Evolutionary conservation across 64 coral and sea anemone genomes (phyloP).

Genomic region (Orbicella faveolata): DNA sequence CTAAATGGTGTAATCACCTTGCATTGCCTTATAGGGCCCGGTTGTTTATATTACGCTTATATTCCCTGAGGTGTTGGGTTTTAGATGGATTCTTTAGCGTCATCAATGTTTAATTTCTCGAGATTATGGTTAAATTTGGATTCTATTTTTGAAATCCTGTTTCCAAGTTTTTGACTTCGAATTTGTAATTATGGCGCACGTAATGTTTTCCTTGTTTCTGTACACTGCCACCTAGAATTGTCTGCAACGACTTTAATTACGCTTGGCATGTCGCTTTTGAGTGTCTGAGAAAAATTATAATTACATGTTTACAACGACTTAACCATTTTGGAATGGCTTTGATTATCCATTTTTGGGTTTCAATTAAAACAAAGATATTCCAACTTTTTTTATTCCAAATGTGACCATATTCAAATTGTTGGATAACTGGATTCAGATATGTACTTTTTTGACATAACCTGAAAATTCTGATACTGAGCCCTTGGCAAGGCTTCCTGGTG

Average conservation of each 20-base stretch:
- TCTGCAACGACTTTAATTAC: neutral
- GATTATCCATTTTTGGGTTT: neutral
- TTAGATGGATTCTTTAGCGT: neutral
- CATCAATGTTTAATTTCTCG: slow-evolving; percentile 8
- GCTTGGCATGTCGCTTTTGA: neutral
- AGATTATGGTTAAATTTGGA: slow-evolving; percentile 8
- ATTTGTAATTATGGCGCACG: neutral
- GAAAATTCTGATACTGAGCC: too few species aligned
- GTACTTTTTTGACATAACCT: too few species aligned
- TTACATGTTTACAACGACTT: neutral
- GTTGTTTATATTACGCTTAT: too few species aligned
- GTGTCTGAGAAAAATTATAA: neutral
- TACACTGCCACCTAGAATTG: neutral
- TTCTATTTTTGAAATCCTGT: neutral
- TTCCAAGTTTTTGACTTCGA: neutral
- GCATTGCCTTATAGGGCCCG: too few species aligned
- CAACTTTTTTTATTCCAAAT: too few species aligned
- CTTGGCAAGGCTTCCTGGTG: too few species aligned
- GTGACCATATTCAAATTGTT: too few species aligned
- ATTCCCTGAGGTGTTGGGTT: too few species aligned
- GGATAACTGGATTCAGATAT: too few species aligned
- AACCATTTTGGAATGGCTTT: neutral
- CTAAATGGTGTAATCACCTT: too few species aligned
- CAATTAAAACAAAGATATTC: too few species aligned
- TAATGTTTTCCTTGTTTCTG: neutral